Percentiles rank a stretch among this genome's conserved stretches.
Conservation (phyloP, 2,113 vertebrate species). For the Petrocephalus microphthalmus region DNA sequence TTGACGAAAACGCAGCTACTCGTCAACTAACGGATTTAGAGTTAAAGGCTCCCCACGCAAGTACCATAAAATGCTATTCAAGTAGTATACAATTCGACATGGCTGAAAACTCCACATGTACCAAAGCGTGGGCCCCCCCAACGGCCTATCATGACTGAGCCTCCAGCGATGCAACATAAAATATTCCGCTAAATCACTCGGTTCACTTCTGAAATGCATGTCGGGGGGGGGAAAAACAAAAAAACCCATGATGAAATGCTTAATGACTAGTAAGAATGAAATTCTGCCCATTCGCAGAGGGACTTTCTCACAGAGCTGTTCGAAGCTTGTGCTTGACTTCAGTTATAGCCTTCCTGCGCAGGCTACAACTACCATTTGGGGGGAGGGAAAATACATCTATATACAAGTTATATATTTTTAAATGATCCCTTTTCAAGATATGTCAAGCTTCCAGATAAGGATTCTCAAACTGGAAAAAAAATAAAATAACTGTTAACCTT, state of each 20-base stretch:
- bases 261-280: slow-evolving; percentile 3
- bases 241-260: neutral
- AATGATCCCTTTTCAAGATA: neutral
- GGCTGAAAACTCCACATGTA: neutral
- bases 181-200: neutral
- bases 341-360: neutral
- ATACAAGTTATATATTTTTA: neutral
- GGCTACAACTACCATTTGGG: neutral
- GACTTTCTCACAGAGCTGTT: slow-evolving; percentile 1
- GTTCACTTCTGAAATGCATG: neutral
- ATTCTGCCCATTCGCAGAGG: neutral
- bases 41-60: slow-evolving; percentile 18
- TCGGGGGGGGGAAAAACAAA: neutral
- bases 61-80: slow-evolving; percentile 35
- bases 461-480: slow-evolving; percentile 11
- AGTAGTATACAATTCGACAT: slow-evolving; percentile 38
- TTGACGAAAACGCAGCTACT: neutral
- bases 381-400: neutral
- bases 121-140: neutral
- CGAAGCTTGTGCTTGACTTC: slow-evolving; percentile 28
- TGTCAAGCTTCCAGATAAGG: neutral
- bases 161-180: neutral
- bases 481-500: neutral
- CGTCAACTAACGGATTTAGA: slow-evolving; percentile 1
- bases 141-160: neutral